These are phyloP conservation scores for Fragum fragum DNA, from an alignment of 2,888 invertebrate species.

Conservation along the genomic window DNA sequence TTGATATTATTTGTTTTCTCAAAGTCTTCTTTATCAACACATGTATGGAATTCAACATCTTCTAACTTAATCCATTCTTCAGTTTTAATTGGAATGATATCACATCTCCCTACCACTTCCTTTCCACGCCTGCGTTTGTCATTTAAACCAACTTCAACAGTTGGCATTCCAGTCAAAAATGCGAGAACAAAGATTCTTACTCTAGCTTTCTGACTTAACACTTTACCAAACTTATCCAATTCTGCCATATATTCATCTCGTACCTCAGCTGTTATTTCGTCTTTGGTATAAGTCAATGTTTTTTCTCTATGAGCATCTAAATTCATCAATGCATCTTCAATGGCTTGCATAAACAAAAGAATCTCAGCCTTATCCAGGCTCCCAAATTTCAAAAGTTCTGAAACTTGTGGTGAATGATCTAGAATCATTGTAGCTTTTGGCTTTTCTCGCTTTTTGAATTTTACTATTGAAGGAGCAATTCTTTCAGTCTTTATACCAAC, in stretches of 20 bases:
- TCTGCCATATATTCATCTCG: slow-evolving; percentile 86
- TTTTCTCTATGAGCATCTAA: slow-evolving; percentile 83
- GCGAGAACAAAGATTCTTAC: slow-evolving; percentile 98
- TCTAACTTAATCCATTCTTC: slow-evolving; percentile 99
- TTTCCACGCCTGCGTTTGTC: slow-evolving; percentile 99
- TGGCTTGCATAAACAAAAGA: slow-evolving; percentile 95
- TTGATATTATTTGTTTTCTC: slow-evolving; percentile 88
- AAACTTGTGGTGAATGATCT: slow-evolving; percentile 98
- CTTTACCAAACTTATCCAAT: slow-evolving; percentile 84
- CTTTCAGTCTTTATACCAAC: slow-evolving; percentile 90
- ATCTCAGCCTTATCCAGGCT: slow-evolving; percentile 95
- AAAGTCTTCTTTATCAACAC: slow-evolving; percentile 97
- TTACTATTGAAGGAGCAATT: slow-evolving; percentile 85
- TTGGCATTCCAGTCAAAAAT: slow-evolving; percentile 97
- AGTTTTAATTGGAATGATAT: slow-evolving; percentile 96
- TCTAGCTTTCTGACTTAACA: slow-evolving; percentile 93
- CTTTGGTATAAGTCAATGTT: slow-evolving; percentile 85
- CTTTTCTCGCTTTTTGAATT: slow-evolving; percentile 74
- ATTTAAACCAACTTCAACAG: slow-evolving; percentile 98
- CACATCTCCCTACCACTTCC: slow-evolving; percentile 99
- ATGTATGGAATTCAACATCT: slow-evolving; percentile 96
- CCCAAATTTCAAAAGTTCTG: slow-evolving; percentile 98
- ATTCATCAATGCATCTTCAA: slow-evolving; percentile 94
- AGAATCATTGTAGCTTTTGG: slow-evolving; percentile 89
- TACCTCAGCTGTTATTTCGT: slow-evolving; percentile 86